Base-by-base conservation (phyloP, 1,140 invertebrate genomes). In the Carcinoscorpius rotundicauda region DNA sequence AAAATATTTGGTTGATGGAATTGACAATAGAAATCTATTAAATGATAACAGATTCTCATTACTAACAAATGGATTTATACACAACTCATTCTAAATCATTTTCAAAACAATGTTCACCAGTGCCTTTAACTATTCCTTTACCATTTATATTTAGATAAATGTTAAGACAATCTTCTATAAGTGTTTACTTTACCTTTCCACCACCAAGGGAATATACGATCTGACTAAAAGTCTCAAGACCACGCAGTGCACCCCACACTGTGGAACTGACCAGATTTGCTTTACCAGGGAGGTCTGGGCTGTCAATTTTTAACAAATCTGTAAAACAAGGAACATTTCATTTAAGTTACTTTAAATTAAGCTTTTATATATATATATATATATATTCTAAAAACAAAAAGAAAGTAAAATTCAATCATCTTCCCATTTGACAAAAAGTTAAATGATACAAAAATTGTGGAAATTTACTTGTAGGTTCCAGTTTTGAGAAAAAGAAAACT, bases 171-270 rank as follows among this genome's bases (percentile, higher is more conserved):
- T 29, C 29, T 29, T 29, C 29, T 29, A 55, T 52, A 4, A 52
- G 50, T 52, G 6, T 29, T 72, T 63, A 82, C 80, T 29, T 72
- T 63, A 82, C 80, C 59, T 75, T 65, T 50, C 76, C 74, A 66
- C 79, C 74, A 3, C 78, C 75, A 51, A 76, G 72, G 1, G 80
- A 62, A 68, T 82, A 80, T 4, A 87, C 74, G 1, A 88, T 73
- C 70, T 93, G 89, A 2, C 83, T 82, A 73, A 90, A 88, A 3
- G 87, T 87, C 78, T 93, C 88, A 53, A 91, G 75, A 0, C 88
- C 89, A 70, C 86, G 76, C 29, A 93, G 72, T 59, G 85, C 80
- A 9, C 89, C 89, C 89, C 89, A 93, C 66, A 90, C 79, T 6
- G 69, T 73, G 5, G 67, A 60, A 72, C 72, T 77, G 71, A 63